Evolutionary conservation across 1,140 invertebrate genomes (phyloP), one percentile per base, ranked within the genome.

Genomic region (Coboldia fuscipes): DNA sequence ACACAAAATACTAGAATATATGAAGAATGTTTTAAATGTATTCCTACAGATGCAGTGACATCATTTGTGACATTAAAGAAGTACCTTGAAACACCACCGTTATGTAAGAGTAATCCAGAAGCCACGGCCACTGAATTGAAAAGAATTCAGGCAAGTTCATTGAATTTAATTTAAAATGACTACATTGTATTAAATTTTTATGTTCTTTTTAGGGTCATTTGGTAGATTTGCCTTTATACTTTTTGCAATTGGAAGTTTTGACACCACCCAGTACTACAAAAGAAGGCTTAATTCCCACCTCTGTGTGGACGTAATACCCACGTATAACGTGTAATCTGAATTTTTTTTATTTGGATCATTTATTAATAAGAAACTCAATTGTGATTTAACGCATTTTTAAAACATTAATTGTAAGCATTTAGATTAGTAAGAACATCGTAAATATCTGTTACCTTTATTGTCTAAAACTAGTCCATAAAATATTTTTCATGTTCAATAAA

Each of bases 1-100:
- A 62, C 61, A 22, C 54, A 56, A 30, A 94, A 94, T 50, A 90
- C 88, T 0, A 68, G 74, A 41, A 72, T 86, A 19, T 93, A 75
- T 58, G 85, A 92, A 46, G 70, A 86, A 62, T 82, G 80, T 4
- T 89, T 89, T 48, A 71, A 72, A 42, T 83, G 79, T 43, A 68
- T 93, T 43, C 88, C 88, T 2, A 75, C 72, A 0, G 75, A 93
- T 56, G 57, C 66, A 35, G 76, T 84, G 0, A 63, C 68, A 30
- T 71, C 63, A 15, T 90, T 90, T 54, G 55, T 62, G 1, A 65
- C 74, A 39, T 56, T 93, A 21, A 75, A 69, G 45, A 62, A 66
- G 15, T 83, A 76, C 51, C 70, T 80, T 48, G 65, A 73, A 37
- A 62, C 63, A 39, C 63, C 53, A 40, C 63, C 62, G 5, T 45